These are phyloP conservation scores for Oceanodroma tethys DNA, from an alignment of 2,113 vertebrate species.

Conservation along the genomic window DNA sequence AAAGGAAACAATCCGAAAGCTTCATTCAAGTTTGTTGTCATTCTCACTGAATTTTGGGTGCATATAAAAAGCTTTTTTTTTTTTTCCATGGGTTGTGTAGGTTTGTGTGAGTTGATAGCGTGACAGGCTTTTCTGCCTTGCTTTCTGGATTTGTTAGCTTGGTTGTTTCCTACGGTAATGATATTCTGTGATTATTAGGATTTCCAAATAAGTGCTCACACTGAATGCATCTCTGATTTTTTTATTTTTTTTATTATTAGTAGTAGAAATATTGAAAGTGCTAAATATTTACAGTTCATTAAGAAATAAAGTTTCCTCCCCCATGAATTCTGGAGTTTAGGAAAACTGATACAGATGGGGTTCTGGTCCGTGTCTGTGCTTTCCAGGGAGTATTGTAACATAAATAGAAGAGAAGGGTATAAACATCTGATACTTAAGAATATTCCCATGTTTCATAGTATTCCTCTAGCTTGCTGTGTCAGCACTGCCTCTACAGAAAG, in stretches of 20 bases:
- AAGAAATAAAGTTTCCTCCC: neutral
- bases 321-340: neutral
- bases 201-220: neutral
- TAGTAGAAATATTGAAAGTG: neutral
- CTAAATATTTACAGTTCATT: neutral
- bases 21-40: neutral
- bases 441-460: neutral
- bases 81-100: neutral
- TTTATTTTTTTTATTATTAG: neutral
- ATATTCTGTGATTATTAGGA: neutral
- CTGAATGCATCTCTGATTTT: neutral
- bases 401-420: neutral
- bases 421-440: neutral
- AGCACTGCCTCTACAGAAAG: accelerated
- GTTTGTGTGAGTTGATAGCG: neutral
- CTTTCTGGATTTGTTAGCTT: neutral
- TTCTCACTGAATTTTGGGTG: neutral
- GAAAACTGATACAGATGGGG: neutral
- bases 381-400: neutral
- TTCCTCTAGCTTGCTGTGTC: neutral
- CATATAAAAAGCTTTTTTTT: neutral
- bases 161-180: neutral
- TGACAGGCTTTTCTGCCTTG: neutral
- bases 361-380: neutral
- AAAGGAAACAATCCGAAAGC: neutral